These are phyloP conservation scores for Elephas maximus DNA, from an alignment of 2,113 vertebrate genomes.

Conservation along the genomic window DNA sequence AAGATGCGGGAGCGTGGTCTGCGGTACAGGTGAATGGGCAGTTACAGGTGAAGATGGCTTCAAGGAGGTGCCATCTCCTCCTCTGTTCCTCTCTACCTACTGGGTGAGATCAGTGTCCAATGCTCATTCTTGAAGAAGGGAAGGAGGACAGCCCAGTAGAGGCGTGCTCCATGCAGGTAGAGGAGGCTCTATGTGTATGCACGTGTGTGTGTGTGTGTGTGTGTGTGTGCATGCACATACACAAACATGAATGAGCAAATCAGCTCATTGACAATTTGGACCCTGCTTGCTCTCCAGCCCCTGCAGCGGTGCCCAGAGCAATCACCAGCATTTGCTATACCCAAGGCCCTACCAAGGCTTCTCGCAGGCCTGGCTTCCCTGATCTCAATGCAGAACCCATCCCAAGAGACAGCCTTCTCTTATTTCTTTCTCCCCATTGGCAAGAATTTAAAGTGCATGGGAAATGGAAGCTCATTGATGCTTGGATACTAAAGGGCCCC, in stretches of 20 bases:
- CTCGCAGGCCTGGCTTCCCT: not conserved
- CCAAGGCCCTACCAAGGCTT: fast-evolving
- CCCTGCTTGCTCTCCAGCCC: not conserved
- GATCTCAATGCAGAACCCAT: not conserved
- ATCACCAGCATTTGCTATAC: not conserved
- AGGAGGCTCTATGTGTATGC: not conserved
- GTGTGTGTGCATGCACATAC: fast-evolving
- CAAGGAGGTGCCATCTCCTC: not conserved
- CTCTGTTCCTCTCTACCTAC: not conserved
- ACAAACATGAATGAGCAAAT: too few species aligned
- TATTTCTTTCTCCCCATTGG: not conserved
- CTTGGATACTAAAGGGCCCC: not conserved
- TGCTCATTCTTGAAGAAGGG: not conserved
- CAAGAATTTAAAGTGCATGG: slow-evolving; percentile 4
- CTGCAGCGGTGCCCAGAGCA: too few species aligned
- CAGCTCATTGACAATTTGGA: not conserved
- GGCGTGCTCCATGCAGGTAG: not conserved
- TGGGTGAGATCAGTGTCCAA: not conserved
- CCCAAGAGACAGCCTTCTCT: not conserved
- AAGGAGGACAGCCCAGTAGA: not conserved
- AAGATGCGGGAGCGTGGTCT: not conserved
- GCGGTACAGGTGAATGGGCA: not conserved
- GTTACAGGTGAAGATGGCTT: not conserved
- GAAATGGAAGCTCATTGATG: not conserved
- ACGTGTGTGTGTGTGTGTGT: not conserved